These are phyloP conservation scores for Pyrgus malvae DNA, from an alignment of 2,888 invertebrate genomes.

Conservation along the genomic window DNA sequence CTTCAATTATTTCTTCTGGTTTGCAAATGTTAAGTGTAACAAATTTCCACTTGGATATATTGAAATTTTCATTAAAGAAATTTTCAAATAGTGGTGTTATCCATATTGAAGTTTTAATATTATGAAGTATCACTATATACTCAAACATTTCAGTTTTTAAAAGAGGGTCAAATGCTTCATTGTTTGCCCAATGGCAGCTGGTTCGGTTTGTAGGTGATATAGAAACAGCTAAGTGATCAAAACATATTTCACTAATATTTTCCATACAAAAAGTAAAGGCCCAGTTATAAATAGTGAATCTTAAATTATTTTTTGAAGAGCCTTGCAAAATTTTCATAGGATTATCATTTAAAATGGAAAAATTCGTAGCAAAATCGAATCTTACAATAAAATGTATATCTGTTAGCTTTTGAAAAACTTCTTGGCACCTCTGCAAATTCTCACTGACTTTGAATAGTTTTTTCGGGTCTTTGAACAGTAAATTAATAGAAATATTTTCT, in stretches of 20 bases:
- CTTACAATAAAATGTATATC: constrained; percentile 56
- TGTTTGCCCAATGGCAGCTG: too few relatives aligned
- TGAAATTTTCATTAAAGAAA: constrained; percentile 50
- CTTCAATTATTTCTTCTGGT: constrained; percentile 33
- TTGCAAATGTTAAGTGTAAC: constrained; percentile 17
- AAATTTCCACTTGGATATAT: constrained; percentile 1
- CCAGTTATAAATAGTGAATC: constrained; percentile 7
- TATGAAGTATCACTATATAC: constrained; percentile 43
- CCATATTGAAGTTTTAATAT: constrained; percentile 38
- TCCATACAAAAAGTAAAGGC: not conserved
- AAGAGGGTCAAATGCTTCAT: constrained; percentile 36
- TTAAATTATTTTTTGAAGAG: constrained; percentile 4
- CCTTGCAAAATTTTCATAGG: constrained; percentile 40
- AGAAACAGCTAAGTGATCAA: constrained; percentile 30
- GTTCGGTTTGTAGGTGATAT: not conserved
- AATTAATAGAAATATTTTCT: constrained; percentile 55
- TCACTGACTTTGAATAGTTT: not conserved
- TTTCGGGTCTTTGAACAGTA: constrained; percentile 43
- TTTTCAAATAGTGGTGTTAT: constrained; percentile 46
- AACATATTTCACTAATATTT: constrained; percentile 27
- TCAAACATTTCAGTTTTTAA: constrained; percentile 45
- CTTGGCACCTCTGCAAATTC: constrained; percentile 44
- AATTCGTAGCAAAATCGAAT: too few relatives aligned
- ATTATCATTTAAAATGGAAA: too few relatives aligned
- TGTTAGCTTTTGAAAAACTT: constrained; percentile 53